Evolutionary conservation across 2,888 invertebrate genomes (phyloP), one percentile per base, ranked within the genome.

Genomic region (Trichopria drosophilae): DNA sequence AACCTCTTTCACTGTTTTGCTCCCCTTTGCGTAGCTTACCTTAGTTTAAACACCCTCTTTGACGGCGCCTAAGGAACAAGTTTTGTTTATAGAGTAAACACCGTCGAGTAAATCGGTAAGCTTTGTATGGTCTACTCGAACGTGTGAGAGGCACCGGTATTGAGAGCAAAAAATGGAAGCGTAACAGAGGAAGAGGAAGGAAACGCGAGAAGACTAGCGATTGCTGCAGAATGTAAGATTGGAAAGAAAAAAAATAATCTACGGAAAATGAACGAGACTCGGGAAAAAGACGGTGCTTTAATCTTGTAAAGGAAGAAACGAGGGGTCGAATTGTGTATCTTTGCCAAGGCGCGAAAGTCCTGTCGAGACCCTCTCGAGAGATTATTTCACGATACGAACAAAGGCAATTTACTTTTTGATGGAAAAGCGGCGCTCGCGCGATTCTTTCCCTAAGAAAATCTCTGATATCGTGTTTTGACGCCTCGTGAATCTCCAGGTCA

Each of bases 21-120:
- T 37, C 6, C 28, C 18, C 15, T 23, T 12, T 10, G 10, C 24
- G 9, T 12, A 22, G 10, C 20, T 22, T 37, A 36, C 24, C 20
- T 10, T 12, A 42, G 39, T 37, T 53, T 50, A 39, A 49, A 49
- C 42, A 31, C 26, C 23, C 36, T 34, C 46, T 51, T 51, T 59
- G 55, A 57, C 57, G 53, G 52, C 24, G 43, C 40, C 51, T 29
- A 39, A 41, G n/a, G 43, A 44, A 34, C 37, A 39, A 45, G 46
- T 51, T 53, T 39, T 51, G 58, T 62, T 64, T 62, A 57, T 48
- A 51, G 49, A 53, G 60, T 53, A 63, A 66, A 64, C 60, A 59
- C 20, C 6, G 29, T 16, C 31, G 28, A 47, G 39, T 36, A 28
- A 55, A 51, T 50, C 47, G 45, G 36, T 41, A 43, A 52, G 35